Base-by-base conservation (phyloP, 2,888 invertebrate genomes). In the Hyppa rectilinea region DNA sequence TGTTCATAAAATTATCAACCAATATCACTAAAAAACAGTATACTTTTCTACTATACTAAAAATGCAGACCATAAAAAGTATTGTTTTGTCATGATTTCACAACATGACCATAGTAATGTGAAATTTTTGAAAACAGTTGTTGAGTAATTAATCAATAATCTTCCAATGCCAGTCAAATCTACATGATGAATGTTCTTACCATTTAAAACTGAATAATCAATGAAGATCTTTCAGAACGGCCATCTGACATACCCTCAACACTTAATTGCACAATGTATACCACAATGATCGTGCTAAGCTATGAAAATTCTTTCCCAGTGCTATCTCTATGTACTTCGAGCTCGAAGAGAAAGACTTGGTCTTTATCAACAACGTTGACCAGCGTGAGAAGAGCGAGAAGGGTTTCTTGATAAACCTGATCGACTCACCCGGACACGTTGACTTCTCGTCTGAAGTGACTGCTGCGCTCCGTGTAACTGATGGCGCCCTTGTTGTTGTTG, bases 351-450 rank as follows among this genome's bases (percentile, higher is more conserved):
- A 99, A 94, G 99, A 99, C 96, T 96, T 98, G 92, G 97, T 97
- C 23, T 99, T 99, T 97, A 99, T 99, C 93, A 98, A 97, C 86
- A 98, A 97, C 89, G 96, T 97, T 53, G 98, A 98, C 95, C 99
- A 99, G 95, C 97, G 98, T 90, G 99, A 99, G 90, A 98, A 98
- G 96, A 97, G 96, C 43, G 97, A 97, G 86, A 98, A 98, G 95
- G 99, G 99, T 96, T 99, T 99, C 97, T 98, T 99, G 96, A 99
- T 99, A 96, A 99, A 99, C 96, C 96, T 99, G 96, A 99, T 99
- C 88, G 99, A 99, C 96, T 99, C 99, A 29, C 99, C 99, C 86
- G 99, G 99, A 84, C 99, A 99, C 98, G 99, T 99, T 91, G 99
- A 99, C 96, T 99, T 99, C 97, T 99, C 99, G 5, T 99, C 99